phyloP scores from a whole-genome alignment of 2,888 invertebrate genomes.

The Copidosoma aretas region DNA sequence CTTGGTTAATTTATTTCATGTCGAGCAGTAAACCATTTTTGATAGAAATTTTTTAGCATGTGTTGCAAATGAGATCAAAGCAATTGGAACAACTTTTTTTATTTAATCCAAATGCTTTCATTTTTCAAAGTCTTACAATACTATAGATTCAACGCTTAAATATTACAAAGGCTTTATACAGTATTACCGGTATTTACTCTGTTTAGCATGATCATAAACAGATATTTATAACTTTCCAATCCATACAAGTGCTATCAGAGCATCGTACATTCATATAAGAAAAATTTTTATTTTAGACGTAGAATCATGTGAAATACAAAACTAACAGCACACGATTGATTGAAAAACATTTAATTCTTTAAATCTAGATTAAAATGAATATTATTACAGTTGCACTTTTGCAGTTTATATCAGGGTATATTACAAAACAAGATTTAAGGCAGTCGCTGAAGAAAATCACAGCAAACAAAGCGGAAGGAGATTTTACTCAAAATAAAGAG shows the following conservation, averaged over 20 bases:
- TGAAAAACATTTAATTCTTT: background rate
- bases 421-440: constrained; percentile 36
- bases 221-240: background rate
- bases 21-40: no score
- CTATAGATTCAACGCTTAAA: constrained; percentile 43
- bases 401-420: background rate
- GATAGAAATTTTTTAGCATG: no score
- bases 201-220: constrained; percentile 25
- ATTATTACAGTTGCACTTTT: background rate
- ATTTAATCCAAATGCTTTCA: constrained; percentile 43
- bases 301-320: background rate
- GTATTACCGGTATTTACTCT: constrained; percentile 35
- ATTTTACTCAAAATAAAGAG: constrained; percentile 19
- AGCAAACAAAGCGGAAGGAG: constrained; percentile 25
- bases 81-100: constrained; percentile 48
- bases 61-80: background rate
- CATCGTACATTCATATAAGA: background rate
- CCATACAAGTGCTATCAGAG: background rate
- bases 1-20: background rate
- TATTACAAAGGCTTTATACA: constrained; percentile 52
- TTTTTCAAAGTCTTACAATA: constrained; percentile 33
- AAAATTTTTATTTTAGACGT: background rate
- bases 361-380: background rate
- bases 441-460: constrained; percentile 38
- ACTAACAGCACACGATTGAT: no score